Evolutionary conservation across 2,113 vertebrate genomes (phyloP).

Genomic region (Okapia johnstoni): DNA sequence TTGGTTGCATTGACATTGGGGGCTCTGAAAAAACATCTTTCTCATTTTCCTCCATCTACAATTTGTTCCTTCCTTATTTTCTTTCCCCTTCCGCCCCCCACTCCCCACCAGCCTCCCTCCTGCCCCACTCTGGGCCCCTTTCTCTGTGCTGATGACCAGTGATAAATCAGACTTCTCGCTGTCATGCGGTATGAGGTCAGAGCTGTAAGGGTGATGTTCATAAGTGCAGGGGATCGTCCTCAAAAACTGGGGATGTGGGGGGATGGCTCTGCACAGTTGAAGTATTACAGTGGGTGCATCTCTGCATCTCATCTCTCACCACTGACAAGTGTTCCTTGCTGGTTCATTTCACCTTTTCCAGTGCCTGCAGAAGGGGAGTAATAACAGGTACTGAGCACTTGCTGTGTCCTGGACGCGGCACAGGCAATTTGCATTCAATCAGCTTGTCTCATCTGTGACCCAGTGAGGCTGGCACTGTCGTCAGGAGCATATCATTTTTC

Average conservation of each 20-base stretch:
- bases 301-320: background rate
- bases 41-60: background rate
- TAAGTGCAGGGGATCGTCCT: background rate
- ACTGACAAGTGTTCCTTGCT: background rate
- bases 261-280: background rate
- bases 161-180: background rate
- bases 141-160: background rate
- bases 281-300: rapidly evolving
- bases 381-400: rapidly evolving
- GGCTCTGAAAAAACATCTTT: background rate
- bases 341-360: background rate
- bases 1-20: background rate
- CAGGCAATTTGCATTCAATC: background rate
- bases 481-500: background rate
- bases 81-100: rapidly evolving
- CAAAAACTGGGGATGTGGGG: rapidly evolving
- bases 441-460: background rate
- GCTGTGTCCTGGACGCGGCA: rapidly evolving
- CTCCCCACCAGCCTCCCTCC: background rate
- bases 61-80: background rate
- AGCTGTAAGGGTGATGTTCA: rapidly evolving
- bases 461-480: background rate
- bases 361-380: no score
- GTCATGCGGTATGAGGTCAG: no score
- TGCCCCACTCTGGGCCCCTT: background rate